These are phyloP conservation scores for Ectropis grisescens DNA, from an alignment of 1,140 invertebrate genomes.

Conservation along the genomic window DNA sequence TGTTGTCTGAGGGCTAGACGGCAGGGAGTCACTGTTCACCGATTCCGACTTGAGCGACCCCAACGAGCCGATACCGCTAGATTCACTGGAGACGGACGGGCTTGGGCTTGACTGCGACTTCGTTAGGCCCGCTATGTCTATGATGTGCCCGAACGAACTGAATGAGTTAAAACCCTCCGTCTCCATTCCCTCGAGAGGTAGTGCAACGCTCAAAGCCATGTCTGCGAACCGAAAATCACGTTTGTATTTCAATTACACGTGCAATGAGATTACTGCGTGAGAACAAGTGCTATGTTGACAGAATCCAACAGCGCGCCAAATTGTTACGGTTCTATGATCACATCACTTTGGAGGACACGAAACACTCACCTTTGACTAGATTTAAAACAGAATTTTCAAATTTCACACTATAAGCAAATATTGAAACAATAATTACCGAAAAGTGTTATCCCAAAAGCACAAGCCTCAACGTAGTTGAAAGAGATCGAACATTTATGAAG, in stretches of 20 bases:
- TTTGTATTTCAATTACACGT: slow-evolving; percentile 57
- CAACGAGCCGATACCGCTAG: slow-evolving; percentile 66
- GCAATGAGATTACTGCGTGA: slow-evolving; percentile 45
- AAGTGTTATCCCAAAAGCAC: slow-evolving; percentile 56
- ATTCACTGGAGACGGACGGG: slow-evolving; percentile 64
- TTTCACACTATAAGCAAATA: slow-evolving; percentile 23
- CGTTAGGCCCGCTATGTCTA: slow-evolving; percentile 62
- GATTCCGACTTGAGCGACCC: slow-evolving; percentile 67
- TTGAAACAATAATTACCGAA: slow-evolving; percentile 65
- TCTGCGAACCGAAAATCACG: slow-evolving; percentile 52
- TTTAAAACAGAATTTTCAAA: slow-evolving; percentile 7
- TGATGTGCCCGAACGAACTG: slow-evolving; percentile 60
- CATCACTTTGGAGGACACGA: slow-evolving; percentile 12
- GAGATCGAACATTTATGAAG: slow-evolving; percentile 64
- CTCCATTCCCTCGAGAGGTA: slow-evolving; percentile 61
- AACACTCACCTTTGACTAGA: slow-evolving; percentile 25
- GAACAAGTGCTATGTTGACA: slow-evolving; percentile 58
- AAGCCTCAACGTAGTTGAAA: slow-evolving; percentile 64
- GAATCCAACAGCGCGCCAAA: slow-evolving; percentile 61
- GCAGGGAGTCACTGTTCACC: slow-evolving; percentile 58
- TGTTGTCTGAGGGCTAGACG: slow-evolving; percentile 65
- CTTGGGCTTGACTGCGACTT: slow-evolving; percentile 63
- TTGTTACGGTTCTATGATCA: slow-evolving; percentile 19
- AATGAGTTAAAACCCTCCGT: slow-evolving; percentile 64
- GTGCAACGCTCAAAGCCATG: slow-evolving; percentile 68